A percentile compares a stretch with the other conserved stretches of the same genome.
Conservation (phyloP, 30 jellyfish, hydroid and myxozoan genomes). For the Nemopilema nomurai region DNA sequence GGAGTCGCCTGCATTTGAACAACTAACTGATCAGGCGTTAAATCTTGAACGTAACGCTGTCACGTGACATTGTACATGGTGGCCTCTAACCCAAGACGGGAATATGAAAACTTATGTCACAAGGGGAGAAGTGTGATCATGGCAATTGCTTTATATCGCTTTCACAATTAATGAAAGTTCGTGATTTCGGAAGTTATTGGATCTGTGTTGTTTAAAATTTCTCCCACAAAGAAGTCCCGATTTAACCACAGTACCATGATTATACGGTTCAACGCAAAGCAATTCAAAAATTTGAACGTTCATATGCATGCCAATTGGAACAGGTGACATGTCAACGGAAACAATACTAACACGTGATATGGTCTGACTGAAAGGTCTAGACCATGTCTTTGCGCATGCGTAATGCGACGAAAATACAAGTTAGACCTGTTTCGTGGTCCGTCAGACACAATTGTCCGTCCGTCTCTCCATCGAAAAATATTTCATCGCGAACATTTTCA, state of each 20-base stretch:
- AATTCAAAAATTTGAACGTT: not conserved
- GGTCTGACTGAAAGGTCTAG: constrained; percentile 76
- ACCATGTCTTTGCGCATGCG: constrained; percentile 58
- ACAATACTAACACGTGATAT: constrained; percentile 34
- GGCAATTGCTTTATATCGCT: no score
- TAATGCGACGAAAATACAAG: constrained; percentile 13
- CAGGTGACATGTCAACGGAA: not conserved
- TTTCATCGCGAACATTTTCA: not conserved
- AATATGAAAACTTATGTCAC: no score
- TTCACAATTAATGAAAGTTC: no score
- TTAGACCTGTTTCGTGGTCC: constrained; percentile 28
- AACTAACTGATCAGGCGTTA: no score
- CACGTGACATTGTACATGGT: no score
- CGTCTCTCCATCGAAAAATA: constrained; percentile 3
- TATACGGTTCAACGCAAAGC: not conserved
- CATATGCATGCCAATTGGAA: not conserved
- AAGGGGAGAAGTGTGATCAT: no score
- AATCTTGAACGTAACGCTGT: no score
- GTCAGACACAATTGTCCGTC: constrained; percentile 9
- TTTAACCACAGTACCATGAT: not conserved
- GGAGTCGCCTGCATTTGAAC: no score
- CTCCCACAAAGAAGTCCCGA: no score
- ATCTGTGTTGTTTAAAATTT: no score
- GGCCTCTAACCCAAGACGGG: no score
- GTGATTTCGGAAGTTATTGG: no score